Percentiles rank a stretch among this genome's conserved stretches.
phyloP scores from a whole-genome alignment of 2,113 vertebrate species.

The Ptilonorhynchus violaceus region DNA sequence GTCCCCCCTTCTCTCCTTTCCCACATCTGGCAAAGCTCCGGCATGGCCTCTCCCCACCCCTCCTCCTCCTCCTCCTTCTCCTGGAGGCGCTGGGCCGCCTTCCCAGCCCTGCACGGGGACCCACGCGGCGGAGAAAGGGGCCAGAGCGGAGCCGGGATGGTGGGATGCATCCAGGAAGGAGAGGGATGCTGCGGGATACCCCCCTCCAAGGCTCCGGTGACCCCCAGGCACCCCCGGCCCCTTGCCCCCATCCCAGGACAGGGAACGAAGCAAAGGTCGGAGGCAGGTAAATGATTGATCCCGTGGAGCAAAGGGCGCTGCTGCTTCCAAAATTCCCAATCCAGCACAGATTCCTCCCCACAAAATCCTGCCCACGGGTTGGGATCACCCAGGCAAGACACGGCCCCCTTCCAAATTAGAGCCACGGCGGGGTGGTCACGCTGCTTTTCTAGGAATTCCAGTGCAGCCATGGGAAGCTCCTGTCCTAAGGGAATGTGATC shows the following conservation, averaged over 20 bases:
- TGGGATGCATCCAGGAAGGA: not conserved
- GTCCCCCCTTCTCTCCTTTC: conserved; percentile 22
- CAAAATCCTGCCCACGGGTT: too few relatives aligned
- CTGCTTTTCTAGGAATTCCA: fast-evolving
- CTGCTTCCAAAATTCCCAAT: not conserved
- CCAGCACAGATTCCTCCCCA: not conserved
- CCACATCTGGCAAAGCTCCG: conserved; percentile 65
- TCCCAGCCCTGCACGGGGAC: conserved; percentile 29
- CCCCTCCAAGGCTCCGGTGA: not conserved
- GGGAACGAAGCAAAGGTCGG: not conserved
- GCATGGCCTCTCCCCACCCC: conserved; percentile 35
- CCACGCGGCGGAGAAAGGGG: not conserved
- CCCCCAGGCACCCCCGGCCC: not conserved
- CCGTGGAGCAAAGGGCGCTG: not conserved
- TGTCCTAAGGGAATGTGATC: not conserved
- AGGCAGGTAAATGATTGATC: not conserved
- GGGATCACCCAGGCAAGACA: not conserved
- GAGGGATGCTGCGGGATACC: not conserved
- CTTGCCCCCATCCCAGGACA: not conserved
- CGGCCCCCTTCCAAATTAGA: not conserved
- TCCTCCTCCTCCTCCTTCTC: conserved; percentile 28
- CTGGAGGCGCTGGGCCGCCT: conserved; percentile 33
- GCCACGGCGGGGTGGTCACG: fast-evolving
- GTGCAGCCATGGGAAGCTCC: not conserved
- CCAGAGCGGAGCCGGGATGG: not conserved